Percentiles rank a stretch among this genome's conserved stretches.
These are phyloP conservation scores for Drosophila mercatorum DNA, from an alignment of 2,888 invertebrate genomes.

Conservation along the genomic window DNA sequence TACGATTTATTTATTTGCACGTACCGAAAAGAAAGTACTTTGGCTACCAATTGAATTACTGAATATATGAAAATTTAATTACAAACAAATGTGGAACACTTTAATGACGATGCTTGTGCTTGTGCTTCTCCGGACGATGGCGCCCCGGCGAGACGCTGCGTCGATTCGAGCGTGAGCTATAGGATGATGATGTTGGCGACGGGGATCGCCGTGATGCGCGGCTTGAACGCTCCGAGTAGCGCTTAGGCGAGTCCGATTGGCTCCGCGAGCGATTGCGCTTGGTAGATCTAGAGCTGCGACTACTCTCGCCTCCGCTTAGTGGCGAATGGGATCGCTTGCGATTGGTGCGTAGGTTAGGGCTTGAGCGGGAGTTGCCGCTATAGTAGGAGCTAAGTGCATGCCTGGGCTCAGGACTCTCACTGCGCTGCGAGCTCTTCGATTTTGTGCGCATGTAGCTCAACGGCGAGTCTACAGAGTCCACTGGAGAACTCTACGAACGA, in stretches of 20 bases:
- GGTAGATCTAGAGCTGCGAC: slow-evolving; percentile 71
- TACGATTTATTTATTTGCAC: slow-evolving; percentile 49
- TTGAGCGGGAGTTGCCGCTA: slow-evolving; percentile 68
- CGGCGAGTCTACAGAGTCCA: slow-evolving; percentile 75
- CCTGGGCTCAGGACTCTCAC: slow-evolving; percentile 71
- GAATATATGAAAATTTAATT: slow-evolving; percentile 20
- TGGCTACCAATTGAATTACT: slow-evolving; percentile 40
- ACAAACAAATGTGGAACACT: background rate
- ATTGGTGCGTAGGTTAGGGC: slow-evolving; percentile 80
- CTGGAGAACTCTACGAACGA: slow-evolving; percentile 54
- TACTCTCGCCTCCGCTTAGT: slow-evolving; percentile 67
- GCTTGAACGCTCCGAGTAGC: slow-evolving; percentile 70
- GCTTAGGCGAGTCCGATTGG: slow-evolving; percentile 79
- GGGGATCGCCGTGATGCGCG: slow-evolving; percentile 74
- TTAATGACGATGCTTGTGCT: slow-evolving; percentile 85
- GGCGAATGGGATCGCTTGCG: slow-evolving; percentile 85
- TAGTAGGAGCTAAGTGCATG: slow-evolving; percentile 38
- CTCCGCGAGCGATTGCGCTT: slow-evolving; percentile 70
- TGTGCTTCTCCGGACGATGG: slow-evolving; percentile 85
- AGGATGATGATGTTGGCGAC: slow-evolving; percentile 53
- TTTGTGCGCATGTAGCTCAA: slow-evolving; percentile 63
- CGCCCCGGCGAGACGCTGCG: slow-evolving; percentile 65
- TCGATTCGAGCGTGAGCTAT: slow-evolving; percentile 58
- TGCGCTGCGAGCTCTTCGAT: slow-evolving; percentile 58
- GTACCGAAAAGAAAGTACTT: slow-evolving; percentile 20